Evolutionary conservation across 2,888 invertebrate species (phyloP), one percentile per base, ranked within the genome.

Genomic region (Agonopterix alstromeriana): DNA sequence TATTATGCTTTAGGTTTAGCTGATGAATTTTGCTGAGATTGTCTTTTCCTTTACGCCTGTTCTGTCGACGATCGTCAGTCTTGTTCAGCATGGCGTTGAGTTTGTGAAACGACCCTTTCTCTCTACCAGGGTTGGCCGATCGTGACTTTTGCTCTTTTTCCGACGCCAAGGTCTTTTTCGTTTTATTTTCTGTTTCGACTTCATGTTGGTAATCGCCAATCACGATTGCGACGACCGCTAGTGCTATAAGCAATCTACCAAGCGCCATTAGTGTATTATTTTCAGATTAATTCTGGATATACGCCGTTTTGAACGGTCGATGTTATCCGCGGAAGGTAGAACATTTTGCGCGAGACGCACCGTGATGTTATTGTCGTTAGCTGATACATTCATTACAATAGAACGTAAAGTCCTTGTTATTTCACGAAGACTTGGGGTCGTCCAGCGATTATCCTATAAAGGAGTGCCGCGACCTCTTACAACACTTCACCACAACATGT

Each of bases 161-260:
- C 84, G 81, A 49, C 86, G 73, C 87, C 87, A 85, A 0, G 84
- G 87, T 58, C 70, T 83, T 77, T 70, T 75, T 65, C 70, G 71
- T 63, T 77, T 85, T 79, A 72, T 70, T 67, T 69, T 81, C 73
- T 68, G 81, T 67, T 71, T 82, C 53, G 69, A 77, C 58, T 70
- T 86, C 85, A 81, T 87, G 56, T 8, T 61, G 52, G 53, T 58
- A 61, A 54, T 73, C 77, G 60, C 72, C 72, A 56, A 67, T 56
- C 43, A 71, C 77, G 52, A 78, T 57, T 52, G 77, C 72, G 58
- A 80, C 63, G 55, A 84, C 65, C 56, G 75, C 59, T 47, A 84
- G 57, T 50, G 73, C 57, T 47, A 81, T 54, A 17, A 85, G 53
- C 35, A 82, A 43, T 56, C 69, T 76, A 41, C 67, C 67, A 53